Base-by-base conservation (phyloP, 1,140 invertebrate genomes). In the Pogonognathellus flavescens region DNA sequence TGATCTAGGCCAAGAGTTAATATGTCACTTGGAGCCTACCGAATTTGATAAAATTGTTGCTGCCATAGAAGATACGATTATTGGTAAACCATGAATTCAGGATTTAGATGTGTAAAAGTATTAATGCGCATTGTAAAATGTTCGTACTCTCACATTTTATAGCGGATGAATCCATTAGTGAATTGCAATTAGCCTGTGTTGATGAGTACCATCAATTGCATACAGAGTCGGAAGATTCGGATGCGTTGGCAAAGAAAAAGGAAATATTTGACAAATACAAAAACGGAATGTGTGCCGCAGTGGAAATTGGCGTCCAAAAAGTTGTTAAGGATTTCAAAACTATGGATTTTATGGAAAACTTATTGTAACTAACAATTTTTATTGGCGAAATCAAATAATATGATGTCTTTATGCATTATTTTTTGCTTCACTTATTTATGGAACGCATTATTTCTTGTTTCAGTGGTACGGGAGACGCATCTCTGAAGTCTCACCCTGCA, bases 31-130 rank as follows among this genome's bases (percentile, higher is more conserved):
- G 5, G 70, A 76, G n/a, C 70, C 70, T 18, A 49, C 70, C 2
- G 70, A 76, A 49, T 76, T 76, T 18, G 70, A 76, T 50, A 76
- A 49, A n/a, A 31, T 76, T 76, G n/a, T 76, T 49, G 70, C 70
- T 1, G 70, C 70, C n/a, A 76, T 76, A 9, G 70, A 76, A n/a
- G 70, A 76, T 20, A 49, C 70, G 10, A 76, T 76, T 14, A 76
- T 76, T 10, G 70, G 70, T 70, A 70, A 9, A 41, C 14, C 31
- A 13, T 72, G 25, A 0, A 62, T 20, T 62, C 41, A 72, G 3
- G 3, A 72, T 70, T 41, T 41, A 11, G 66, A 41, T 25, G 20
- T 66, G 22, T n/a, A 70, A 16, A 70, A 41, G 8, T 70, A 41
- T 10, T 0, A 8, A 60, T 9, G 13, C 4, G 59, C 18, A 10